Percentiles rank a stretch among this genome's conserved stretches.
These are phyloP conservation scores for Diarsia dahlii DNA, from an alignment of 2,888 invertebrate genomes.

Conservation along the genomic window DNA sequence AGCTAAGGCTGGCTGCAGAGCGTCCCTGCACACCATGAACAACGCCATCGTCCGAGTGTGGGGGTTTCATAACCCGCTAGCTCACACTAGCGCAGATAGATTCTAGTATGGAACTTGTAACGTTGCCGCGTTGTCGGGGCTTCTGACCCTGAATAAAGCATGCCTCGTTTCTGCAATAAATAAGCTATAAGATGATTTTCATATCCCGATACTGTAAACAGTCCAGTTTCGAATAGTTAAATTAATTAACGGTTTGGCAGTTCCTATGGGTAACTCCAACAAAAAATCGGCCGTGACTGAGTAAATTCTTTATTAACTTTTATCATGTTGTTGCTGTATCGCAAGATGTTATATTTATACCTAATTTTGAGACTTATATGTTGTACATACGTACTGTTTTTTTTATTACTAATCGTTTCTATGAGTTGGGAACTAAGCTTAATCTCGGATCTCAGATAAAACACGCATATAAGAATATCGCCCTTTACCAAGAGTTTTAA, in stretches of 20 bases:
- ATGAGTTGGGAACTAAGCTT: conserved; percentile 12
- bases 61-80: neutral
- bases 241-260: conserved; percentile 10
- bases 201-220: conserved; percentile 36
- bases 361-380: conserved; percentile 19
- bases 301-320: conserved; percentile 7
- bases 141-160: neutral
- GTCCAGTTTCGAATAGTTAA: conserved; percentile 39
- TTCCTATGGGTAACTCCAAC: neutral
- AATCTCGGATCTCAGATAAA: conserved; percentile 34
- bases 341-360: neutral
- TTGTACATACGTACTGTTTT: conserved; percentile 3
- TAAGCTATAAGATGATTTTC: neutral
- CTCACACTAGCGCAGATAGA: conserved; percentile 2
- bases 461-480: conserved; percentile 1
- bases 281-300: conserved; percentile 12
- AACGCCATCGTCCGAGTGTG: conserved; percentile 2
- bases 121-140: neutral
- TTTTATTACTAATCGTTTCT: conserved; percentile 17
- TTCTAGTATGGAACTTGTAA: neutral
- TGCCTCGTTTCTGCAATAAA: neutral
- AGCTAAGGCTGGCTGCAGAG: conserved; percentile 86
- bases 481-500: conserved; percentile 1
- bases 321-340: neutral
- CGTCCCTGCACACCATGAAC: conserved; percentile 77